phyloP scores from a whole-genome alignment of 2,888 invertebrate species.

The Drosophila villosipedis region DNA sequence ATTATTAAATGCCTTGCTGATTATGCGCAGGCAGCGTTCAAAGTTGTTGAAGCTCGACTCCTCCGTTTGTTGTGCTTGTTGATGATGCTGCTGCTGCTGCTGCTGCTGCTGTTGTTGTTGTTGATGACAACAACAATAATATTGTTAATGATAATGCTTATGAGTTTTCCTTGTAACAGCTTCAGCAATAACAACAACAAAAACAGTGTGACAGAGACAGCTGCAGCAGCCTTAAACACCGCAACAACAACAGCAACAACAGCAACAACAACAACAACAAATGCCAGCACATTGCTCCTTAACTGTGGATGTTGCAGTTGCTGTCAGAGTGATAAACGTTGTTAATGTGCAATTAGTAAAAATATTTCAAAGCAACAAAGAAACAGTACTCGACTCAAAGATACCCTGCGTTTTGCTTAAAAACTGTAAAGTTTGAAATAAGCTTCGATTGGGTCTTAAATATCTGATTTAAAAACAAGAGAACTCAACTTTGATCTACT shows the following conservation, averaged over 20 bases:
- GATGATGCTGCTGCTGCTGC: conserved; percentile 55
- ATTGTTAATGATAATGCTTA: conserved; percentile 83
- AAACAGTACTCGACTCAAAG: not conserved
- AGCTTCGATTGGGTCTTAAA: not conserved
- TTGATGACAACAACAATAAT: conserved; percentile 81
- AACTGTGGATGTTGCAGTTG: conserved; percentile 47
- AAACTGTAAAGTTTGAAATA: not conserved
- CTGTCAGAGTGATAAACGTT: conserved; percentile 76
- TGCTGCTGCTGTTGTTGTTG: conserved; percentile 47
- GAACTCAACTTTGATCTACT: not conserved
- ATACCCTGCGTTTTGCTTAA: conserved; percentile 22
- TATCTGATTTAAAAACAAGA: not conserved
- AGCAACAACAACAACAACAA: conserved; percentile 13
- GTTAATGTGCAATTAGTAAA: conserved; percentile 80
- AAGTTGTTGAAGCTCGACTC: conserved; percentile 31
- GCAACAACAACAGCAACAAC: not conserved
- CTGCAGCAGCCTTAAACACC: conserved; percentile 6
- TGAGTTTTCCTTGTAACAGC: conserved; percentile 75
- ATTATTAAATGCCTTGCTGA: conserved; percentile 79
- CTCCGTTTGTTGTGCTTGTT: conserved; percentile 69
- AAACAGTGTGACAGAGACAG: conserved; percentile 16
- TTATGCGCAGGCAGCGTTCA: conserved; percentile 72
- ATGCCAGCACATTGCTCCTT: conserved; percentile 26
- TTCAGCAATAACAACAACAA: conserved; percentile 32
- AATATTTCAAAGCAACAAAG: conserved; percentile 52